Conservation (phyloP, 2,888 invertebrate genomes). For the Hypselothyrea guttata region DNA sequence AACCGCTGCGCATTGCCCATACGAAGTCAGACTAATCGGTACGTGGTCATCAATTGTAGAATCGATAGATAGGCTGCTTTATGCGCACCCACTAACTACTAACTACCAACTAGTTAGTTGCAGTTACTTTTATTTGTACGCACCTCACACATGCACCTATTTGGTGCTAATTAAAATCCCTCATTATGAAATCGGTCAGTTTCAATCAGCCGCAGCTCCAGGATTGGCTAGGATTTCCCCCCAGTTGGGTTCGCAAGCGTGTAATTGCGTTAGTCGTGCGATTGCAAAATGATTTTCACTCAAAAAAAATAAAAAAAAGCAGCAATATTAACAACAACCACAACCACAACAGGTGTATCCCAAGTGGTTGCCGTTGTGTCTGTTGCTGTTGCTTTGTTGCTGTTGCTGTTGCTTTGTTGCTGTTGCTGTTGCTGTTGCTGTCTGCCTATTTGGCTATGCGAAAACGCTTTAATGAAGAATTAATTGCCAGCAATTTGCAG, state of each 20-base stretch:
- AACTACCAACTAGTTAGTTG: no score
- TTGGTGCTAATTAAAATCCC: conserved; percentile 76
- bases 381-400: conserved; percentile 25
- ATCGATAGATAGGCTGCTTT: no score
- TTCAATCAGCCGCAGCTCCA: conserved; percentile 40
- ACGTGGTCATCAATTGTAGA: no score
- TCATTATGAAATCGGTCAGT: conserved; percentile 71
- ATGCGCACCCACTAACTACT: background rate
- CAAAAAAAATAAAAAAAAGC: conserved; percentile 32
- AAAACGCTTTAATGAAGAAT: conserved; percentile 81
- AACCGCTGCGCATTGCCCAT: no score
- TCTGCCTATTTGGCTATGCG: conserved; percentile 70
- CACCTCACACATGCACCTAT: conserved; percentile 35
- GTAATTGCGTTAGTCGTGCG: conserved; percentile 73
- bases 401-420: conserved; percentile 37
- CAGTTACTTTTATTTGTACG: background rate
- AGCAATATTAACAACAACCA: no score
- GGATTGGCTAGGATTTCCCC: conserved; percentile 35
- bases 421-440: conserved; percentile 6
- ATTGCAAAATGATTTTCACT: conserved; percentile 71
- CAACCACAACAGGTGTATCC: no score
- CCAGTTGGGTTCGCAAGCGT: conserved; percentile 71
- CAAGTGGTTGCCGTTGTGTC: no score
- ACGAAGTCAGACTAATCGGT: no score
- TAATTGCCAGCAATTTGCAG: conserved; percentile 81